A percentile compares a stretch with the other conserved stretches of the same genome.
Conservation (phyloP, 2,113 vertebrate genomes). For the Cottus gobio region DNA sequence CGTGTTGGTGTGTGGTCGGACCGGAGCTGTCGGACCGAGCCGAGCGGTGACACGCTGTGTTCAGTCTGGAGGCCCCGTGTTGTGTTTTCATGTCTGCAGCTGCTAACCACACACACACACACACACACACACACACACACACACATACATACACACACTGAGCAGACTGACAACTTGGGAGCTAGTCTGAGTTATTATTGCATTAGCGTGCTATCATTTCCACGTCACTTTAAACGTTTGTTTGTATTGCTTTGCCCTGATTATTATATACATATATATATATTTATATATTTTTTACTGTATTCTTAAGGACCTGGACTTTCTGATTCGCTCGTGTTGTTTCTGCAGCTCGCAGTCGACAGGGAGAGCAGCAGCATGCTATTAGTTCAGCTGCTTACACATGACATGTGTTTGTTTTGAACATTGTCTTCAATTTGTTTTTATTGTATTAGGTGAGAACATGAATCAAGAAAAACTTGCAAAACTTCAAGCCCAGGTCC, state of each 20-base stretch:
- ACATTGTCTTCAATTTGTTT: not conserved
- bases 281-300: not conserved
- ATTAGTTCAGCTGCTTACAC: not conserved
- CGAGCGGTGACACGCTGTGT: conserved; percentile 12
- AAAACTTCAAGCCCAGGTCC: conserved; percentile 98
- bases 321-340: not conserved
- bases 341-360: not conserved
- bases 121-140: not conserved
- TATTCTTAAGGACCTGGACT: not conserved
- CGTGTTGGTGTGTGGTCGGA: not conserved
- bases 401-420: not conserved
- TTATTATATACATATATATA: too few relatives aligned
- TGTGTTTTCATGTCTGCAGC: conserved; percentile 57
- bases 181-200: not conserved
- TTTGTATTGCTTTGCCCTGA: not conserved
- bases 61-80: conserved; percentile 12
- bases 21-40: not conserved
- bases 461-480: conserved; percentile 99
- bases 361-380: conserved; percentile 2
- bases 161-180: not conserved
- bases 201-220: not conserved
- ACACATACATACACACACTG: not conserved
- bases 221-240: too few relatives aligned
- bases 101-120: not conserved
- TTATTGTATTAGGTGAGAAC: conserved; percentile 65